Evolutionary conservation across 2,113 vertebrate genomes (phyloP).

Genomic region (Crotalus horridus): DNA sequence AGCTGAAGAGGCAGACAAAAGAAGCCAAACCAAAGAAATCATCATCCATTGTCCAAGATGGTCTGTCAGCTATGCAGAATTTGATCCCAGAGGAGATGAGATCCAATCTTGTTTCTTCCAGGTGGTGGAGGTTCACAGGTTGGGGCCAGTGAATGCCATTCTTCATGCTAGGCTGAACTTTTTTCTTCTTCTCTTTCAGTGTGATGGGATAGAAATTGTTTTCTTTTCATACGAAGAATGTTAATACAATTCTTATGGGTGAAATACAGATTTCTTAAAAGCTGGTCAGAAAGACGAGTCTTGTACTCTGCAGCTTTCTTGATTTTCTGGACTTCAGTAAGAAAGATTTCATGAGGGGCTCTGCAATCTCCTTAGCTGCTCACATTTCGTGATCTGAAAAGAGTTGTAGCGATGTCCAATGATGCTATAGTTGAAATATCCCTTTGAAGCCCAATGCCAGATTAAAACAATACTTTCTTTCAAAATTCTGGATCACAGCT

Average conservation of each 20-base stretch:
- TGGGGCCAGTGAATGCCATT: not conserved
- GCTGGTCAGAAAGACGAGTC: not conserved
- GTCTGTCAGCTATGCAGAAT: not conserved
- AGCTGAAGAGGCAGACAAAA: not conserved
- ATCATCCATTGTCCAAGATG: not conserved
- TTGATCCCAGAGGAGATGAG: not conserved
- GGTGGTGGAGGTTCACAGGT: not conserved
- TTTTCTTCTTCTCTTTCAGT: not conserved
- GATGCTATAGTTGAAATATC: not conserved
- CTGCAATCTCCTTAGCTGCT: not conserved
- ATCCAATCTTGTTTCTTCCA: not conserved
- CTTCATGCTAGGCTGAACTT: not conserved
- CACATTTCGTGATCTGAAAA: not conserved
- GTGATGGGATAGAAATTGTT: not conserved
- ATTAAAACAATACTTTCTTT: not conserved
- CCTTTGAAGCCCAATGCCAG: not conserved
- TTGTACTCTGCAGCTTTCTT: not conserved
- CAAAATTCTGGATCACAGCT: not conserved
- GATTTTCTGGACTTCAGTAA: not conserved
- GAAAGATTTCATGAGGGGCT: not conserved
- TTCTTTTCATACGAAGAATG: not conserved
- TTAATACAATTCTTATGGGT: not conserved
- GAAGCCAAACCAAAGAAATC: not conserved
- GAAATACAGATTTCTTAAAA: not conserved
- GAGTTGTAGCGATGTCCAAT: not conserved